Percentiles rank a stretch among this genome's conserved stretches.
These are phyloP conservation scores for Mercenaria mercenaria DNA, from an alignment of 1,140 invertebrate species.

Conservation along the genomic window DNA sequence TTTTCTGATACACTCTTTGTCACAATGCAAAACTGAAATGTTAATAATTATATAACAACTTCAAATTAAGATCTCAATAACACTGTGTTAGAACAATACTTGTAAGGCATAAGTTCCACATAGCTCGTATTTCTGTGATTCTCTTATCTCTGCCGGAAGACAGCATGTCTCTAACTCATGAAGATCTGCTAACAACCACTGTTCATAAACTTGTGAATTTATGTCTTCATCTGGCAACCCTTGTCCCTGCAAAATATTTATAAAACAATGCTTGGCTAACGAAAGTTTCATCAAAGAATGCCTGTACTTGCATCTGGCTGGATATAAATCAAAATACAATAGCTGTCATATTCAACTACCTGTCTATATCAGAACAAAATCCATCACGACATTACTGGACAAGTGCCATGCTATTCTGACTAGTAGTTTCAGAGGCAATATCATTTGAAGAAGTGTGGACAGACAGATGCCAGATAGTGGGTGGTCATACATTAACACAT, in stretches of 20 bases:
- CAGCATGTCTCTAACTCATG: conserved; percentile 87
- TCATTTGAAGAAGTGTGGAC: no score
- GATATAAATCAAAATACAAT: neutral
- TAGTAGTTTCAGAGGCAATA: no score
- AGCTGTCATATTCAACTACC: neutral
- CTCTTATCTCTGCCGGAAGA: conserved; percentile 87
- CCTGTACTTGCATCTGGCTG: neutral
- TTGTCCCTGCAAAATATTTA: conserved; percentile 63
- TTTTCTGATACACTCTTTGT: no score
- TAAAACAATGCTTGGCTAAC: no score
- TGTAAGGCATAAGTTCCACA: conserved; percentile 88
- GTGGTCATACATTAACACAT: no score
- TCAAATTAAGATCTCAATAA: no score
- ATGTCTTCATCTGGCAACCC: conserved; percentile 68
- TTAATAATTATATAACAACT: no score
- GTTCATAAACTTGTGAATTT: conserved; percentile 84
- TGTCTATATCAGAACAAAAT: no score
- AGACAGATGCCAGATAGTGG: no score
- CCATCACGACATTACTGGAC: no score
- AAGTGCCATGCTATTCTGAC: no score
- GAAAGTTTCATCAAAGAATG: neutral
- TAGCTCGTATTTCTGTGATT: conserved; percentile 85
- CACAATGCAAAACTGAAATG: no score
- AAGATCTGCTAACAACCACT: conserved; percentile 90
- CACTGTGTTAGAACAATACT: conserved; percentile 85